A percentile compares a stretch with the other conserved stretches of the same genome.
These are phyloP conservation scores for Cheilosia scutellata DNA, from an alignment of 2,888 invertebrate genomes.

Conservation along the genomic window DNA sequence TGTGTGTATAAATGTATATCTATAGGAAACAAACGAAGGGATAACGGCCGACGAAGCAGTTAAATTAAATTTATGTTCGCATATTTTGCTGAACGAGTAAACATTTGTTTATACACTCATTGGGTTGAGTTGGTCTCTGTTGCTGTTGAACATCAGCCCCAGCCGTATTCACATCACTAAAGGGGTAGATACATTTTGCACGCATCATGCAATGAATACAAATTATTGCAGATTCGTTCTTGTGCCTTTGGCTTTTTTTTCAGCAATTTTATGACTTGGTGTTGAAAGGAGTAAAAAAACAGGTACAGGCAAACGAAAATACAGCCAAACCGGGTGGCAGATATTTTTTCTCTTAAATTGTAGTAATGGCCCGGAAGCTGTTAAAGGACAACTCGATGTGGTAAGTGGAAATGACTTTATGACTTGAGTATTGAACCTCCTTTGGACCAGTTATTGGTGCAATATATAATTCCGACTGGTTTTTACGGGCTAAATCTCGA, in stretches of 20 bases:
- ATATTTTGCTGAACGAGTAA: constrained; percentile 8
- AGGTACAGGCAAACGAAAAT: background rate
- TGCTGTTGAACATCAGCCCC: background rate
- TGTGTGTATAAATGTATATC: too few species aligned
- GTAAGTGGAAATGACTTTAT: background rate
- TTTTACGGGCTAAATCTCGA: too few species aligned
- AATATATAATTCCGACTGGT: background rate
- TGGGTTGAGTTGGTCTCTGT: background rate
- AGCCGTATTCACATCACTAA: background rate
- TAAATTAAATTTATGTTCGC: constrained; percentile 62
- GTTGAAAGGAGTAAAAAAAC: background rate
- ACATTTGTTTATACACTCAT: constrained; percentile 9
- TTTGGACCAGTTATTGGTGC: background rate
- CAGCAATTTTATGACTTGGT: background rate
- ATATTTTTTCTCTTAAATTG: background rate
- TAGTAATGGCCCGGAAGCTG: background rate
- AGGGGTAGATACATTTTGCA: constrained; percentile 7
- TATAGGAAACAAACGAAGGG: constrained; percentile 16
- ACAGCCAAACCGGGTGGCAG: background rate
- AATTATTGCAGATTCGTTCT: constrained; percentile 11
- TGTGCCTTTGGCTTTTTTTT: background rate
- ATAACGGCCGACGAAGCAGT: constrained; percentile 54
- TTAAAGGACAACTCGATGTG: background rate
- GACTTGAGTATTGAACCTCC: background rate
- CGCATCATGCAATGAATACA: constrained; percentile 26